These are phyloP conservation scores for Pyxicephalus adspersus DNA, from an alignment of 2,113 vertebrate species.

Conservation along the genomic window DNA sequence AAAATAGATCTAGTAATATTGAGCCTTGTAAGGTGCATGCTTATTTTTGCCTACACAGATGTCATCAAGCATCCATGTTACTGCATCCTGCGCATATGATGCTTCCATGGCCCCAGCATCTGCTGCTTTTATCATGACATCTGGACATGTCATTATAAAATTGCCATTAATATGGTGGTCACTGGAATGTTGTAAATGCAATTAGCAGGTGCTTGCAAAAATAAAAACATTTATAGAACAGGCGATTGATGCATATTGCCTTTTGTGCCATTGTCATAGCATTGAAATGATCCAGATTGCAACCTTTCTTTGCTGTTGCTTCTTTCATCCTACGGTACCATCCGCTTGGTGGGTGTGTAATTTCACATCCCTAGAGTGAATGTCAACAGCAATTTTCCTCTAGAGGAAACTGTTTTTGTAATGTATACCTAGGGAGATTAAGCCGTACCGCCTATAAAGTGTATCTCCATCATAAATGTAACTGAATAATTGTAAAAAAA, in stretches of 20 bases:
- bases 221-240: too few species aligned
- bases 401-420: background rate
- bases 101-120: background rate
- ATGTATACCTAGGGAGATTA: too few species aligned
- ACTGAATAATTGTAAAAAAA: too few species aligned
- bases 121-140: background rate
- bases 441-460: too few species aligned
- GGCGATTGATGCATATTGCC: background rate
- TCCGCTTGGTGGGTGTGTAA: background rate
- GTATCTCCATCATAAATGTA: too few species aligned
- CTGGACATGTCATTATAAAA: background rate
- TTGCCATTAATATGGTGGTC: background rate
- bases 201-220: background rate
- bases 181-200: background rate
- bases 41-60: background rate
- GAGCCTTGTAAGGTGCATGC: background rate
- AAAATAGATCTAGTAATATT: background rate
- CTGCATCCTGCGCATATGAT: background rate
- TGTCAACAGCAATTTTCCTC: conserved; percentile 1
- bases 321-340: background rate
- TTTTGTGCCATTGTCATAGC: background rate
- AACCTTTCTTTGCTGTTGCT: background rate
- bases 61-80: background rate
- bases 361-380: conserved; percentile 4
- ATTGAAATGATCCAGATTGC: background rate